A percentile compares a stretch with the other conserved stretches of the same genome.
These are phyloP conservation scores for Lycodopsis pacificus DNA, from an alignment of 2,797 vertebrate genomes.

Conservation along the genomic window DNA sequence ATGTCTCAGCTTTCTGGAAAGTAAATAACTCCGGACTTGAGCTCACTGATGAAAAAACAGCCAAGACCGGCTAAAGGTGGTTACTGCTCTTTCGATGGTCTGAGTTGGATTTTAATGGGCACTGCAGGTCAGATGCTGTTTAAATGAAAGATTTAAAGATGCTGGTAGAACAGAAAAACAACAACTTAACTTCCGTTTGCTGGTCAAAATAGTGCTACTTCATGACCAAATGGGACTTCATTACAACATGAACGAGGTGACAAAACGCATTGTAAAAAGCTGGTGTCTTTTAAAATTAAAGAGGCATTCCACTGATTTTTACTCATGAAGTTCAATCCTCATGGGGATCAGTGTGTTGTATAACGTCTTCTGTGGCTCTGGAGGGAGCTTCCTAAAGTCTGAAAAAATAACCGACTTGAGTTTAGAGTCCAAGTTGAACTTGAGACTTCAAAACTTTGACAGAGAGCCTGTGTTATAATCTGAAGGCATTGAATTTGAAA, in stretches of 20 bases:
- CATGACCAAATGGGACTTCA: not conserved
- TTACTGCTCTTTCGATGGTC: slow-evolving; percentile 1
- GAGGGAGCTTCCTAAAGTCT: too few relatives aligned
- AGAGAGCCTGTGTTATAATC: not conserved
- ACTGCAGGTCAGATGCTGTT: slow-evolving; percentile 3
- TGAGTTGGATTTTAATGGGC: slow-evolving; percentile 12
- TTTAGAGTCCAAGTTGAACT: not conserved
- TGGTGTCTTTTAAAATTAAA: not conserved
- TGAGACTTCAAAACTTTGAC: not conserved
- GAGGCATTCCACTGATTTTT: not conserved
- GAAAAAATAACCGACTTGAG: not conserved
- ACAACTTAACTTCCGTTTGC: not conserved
- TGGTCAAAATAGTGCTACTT: slow-evolving; percentile 2
- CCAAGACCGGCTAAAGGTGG: not conserved
- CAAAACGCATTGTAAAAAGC: not conserved
- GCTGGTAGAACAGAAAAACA: not conserved
- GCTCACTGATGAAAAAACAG: not conserved
- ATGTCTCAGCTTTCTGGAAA: slow-evolving; percentile 53
- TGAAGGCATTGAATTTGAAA: not conserved
- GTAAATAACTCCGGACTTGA: slow-evolving; percentile 33
- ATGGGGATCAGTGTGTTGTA: not conserved
- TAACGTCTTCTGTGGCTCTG: not conserved
- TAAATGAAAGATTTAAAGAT: too few relatives aligned
- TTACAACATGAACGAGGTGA: slow-evolving; percentile 19
- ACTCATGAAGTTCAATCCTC: not conserved